These are phyloP conservation scores for Hyposoter didymator DNA, from an alignment of 2,888 invertebrate species.

Conservation along the genomic window DNA sequence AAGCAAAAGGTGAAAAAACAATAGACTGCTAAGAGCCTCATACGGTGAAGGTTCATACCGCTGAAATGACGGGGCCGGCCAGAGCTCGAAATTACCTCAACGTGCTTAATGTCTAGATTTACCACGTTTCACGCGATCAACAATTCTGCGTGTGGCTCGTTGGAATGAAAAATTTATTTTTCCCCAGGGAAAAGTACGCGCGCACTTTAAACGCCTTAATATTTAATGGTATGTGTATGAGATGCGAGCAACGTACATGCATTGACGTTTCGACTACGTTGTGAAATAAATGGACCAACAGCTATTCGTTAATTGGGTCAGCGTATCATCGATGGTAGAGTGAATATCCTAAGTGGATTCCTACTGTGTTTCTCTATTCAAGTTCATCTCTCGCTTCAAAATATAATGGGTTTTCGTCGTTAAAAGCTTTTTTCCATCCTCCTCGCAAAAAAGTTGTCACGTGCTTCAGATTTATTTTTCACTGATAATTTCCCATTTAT, in stretches of 20 bases:
- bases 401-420: conserved; percentile 42
- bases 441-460: not conserved
- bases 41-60: not conserved
- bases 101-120: not conserved
- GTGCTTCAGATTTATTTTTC: not conserved
- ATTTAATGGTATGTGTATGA: conserved; percentile 51
- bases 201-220: conserved; percentile 12
- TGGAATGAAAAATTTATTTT: conserved; percentile 55
- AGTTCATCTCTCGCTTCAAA: conserved; percentile 6
- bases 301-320: conserved; percentile 30
- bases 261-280: not conserved
- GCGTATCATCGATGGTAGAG: conserved; percentile 5
- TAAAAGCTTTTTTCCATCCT: conserved; percentile 37
- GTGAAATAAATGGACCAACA: conserved; percentile 16
- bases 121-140: not conserved
- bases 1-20: not conserved
- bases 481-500: not conserved
- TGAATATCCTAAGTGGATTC: not conserved
- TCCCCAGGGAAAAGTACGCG: conserved; percentile 47
- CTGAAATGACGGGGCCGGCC: not conserved
- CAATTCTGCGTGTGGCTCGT: conserved; percentile 1
- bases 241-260: conserved; percentile 9
- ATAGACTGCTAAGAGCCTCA: not conserved
- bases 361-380: conserved; percentile 3
- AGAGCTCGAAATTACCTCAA: not conserved